Evolutionary conservation across 2,888 invertebrate species (phyloP), one percentile per base, ranked within the genome.

Genomic region (Allygus modestus): DNA sequence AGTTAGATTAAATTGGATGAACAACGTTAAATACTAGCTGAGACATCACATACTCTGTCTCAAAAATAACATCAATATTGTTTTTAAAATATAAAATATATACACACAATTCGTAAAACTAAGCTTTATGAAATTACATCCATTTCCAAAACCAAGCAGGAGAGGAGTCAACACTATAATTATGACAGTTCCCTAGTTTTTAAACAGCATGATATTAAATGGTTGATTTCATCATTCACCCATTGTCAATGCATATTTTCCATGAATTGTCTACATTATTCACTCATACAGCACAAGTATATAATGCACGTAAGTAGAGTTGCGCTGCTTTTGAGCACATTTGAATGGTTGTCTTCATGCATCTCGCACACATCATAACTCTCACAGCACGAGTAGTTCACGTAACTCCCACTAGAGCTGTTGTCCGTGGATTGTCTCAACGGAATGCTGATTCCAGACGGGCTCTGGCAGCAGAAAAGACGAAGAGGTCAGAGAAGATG

Each of bases 401-500:
- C 65, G 20, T 65, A 28, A 26, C 65, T 28, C 65, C 28, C 65
- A 65, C 28, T 11, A 51, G 20, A 54, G 54, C 46, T 46, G 20
- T 58, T 20, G 23, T n/a, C 26, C 23, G 23, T 65, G 65, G 65
- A 12, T 23, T 58, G 69, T 73, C 9, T 58, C 83, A 58, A 20
- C 54, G 54, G 75, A 83, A 73, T 75, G 43, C 46, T 58, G 75
- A 54, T 83, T 83, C 58, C 83, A 83, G 83, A 83, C 58, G 58
- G 73, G 61, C 54, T 33, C 83, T 73, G 51, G 28, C 51, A 75
- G 41, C 26, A 28, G 75, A 15, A 83, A 83, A 71, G 84, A 85
- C 46, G 88, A 87, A 54, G 87, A 85, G 61, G 86, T 87, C n/a
- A 85, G 79, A n/a, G 88, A 88, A 75, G 86, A 86, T 61, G 88